Percentiles rank a stretch among this genome's conserved stretches.
Evolutionary conservation across 2,888 invertebrate genomes (phyloP).

Genomic region (Melanostoma mellinum): DNA sequence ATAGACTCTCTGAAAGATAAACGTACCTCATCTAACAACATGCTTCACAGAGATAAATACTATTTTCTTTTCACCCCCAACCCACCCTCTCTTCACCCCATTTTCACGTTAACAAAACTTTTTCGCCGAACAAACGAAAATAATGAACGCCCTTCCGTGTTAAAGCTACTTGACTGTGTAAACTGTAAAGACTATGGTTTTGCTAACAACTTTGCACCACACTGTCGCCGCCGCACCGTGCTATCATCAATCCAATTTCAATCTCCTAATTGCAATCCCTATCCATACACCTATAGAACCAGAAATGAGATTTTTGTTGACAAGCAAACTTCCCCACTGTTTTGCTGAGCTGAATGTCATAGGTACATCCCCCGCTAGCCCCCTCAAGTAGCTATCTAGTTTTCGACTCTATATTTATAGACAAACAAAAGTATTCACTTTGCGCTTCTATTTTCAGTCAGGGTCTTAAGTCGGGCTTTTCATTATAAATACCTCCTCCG

Average conservation of each 20-base stretch:
- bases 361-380: too few species aligned
- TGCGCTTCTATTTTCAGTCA: constrained; percentile 5
- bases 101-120: constrained; percentile 4
- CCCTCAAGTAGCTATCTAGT: background rate
- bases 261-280: constrained; percentile 67
- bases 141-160: constrained; percentile 34
- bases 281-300: background rate
- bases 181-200: background rate
- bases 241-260: constrained; percentile 62
- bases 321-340: constrained; percentile 31
- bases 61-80: constrained; percentile 11
- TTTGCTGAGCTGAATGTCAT: constrained; percentile 21
- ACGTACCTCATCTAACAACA: constrained; percentile 6
- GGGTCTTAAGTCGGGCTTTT: constrained; percentile 8
- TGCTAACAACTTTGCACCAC: constrained; percentile 49
- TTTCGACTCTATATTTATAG: background rate
- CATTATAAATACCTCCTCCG: background rate
- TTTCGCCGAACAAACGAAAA: constrained; percentile 53
- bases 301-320: constrained; percentile 33
- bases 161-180: constrained; percentile 32
- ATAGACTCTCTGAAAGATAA: constrained; percentile 27
- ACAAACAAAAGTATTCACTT: constrained; percentile 27
- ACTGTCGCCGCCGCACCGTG: background rate
- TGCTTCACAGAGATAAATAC: constrained; percentile 42
- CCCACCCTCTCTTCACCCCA: too few species aligned